Evolutionary conservation across 2,888 invertebrate species (phyloP).

Genomic region (Volucella inflata): DNA sequence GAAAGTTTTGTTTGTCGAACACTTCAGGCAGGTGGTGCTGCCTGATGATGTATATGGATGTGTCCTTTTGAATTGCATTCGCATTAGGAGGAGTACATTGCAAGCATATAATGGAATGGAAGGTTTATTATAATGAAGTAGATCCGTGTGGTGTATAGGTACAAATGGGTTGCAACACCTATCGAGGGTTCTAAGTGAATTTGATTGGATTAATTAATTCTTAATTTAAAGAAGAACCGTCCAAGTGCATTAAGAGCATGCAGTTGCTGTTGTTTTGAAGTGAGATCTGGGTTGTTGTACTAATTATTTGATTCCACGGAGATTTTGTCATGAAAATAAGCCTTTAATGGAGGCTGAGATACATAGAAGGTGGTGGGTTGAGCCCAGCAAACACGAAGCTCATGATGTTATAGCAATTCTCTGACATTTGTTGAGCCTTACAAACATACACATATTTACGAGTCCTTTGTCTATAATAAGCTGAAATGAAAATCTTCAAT

Average conservation of each 20-base stretch:
- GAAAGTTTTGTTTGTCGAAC: constrained; percentile 2
- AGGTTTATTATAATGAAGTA: constrained; percentile 42
- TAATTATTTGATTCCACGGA: no score
- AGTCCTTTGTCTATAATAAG: no score
- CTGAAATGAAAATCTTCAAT: no score
- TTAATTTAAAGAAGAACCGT: constrained; percentile 5
- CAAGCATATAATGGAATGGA: constrained; percentile 44
- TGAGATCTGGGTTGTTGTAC: no score
- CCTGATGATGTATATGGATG: constrained; percentile 31
- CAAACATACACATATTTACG: no score
- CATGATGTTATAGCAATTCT: no score
- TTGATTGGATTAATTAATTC: constrained; percentile 31
- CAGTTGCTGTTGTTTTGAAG: no score
- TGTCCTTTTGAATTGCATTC: constrained; percentile 52
- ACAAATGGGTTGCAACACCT: constrained; percentile 26
- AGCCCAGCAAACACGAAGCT: no score
- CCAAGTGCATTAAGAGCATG: background rate
- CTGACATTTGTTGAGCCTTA: no score
- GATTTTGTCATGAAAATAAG: no score
- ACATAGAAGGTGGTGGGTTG: no score
- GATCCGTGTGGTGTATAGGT: background rate
- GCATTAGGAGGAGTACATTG: constrained; percentile 53
- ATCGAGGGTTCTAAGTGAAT: constrained; percentile 50
- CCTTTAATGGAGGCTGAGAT: no score
- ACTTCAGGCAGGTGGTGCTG: constrained; percentile 24